A percentile compares a stretch with the other conserved stretches of the same genome.
phyloP scores from a whole-genome alignment of 2,797 vertebrate species.

The Anolis apletophallus region DNA sequence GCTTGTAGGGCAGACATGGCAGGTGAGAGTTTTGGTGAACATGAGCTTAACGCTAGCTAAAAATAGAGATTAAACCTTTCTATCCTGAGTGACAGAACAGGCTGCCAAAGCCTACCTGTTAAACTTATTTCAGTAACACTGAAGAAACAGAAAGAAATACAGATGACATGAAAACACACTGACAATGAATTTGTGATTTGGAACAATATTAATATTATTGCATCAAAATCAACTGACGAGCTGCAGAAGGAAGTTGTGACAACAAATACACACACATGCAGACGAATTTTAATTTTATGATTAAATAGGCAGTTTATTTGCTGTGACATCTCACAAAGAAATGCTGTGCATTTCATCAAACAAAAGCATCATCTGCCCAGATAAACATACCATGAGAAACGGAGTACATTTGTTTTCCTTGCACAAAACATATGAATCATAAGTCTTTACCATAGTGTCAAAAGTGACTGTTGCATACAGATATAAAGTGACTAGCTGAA shows the following conservation, averaged over 20 bases:
- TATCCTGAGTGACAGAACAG: background rate
- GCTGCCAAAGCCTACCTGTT: background rate
- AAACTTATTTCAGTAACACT: background rate
- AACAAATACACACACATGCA: rapidly evolving
- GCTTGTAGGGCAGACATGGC: background rate
- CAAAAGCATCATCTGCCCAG: slow-evolving; percentile 33
- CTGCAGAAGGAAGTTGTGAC: slow-evolving; percentile 23
- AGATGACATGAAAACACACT: background rate
- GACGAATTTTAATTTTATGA: background rate
- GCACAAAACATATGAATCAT: background rate
- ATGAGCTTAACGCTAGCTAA: background rate
- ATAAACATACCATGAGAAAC: slow-evolving; percentile 27
- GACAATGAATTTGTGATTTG: slow-evolving; percentile 33
- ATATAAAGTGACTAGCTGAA: background rate
- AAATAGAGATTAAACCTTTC: background rate
- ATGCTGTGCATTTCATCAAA: slow-evolving; percentile 34
- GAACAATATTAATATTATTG: slow-evolving; percentile 28
- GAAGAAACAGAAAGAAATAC: background rate
- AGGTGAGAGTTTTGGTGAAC: background rate
- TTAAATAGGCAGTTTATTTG: slow-evolving; percentile 36
- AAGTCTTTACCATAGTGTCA: background rate
- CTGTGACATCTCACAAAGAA: slow-evolving; percentile 29
- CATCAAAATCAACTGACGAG: slow-evolving; percentile 14
- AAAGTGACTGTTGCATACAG: background rate
- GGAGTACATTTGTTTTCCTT: slow-evolving; percentile 28